Percentiles rank a stretch among this genome's conserved stretches.
phyloP scores from a whole-genome alignment of 2,113 vertebrate species.

The Dascyllus trimaculatus region DNA sequence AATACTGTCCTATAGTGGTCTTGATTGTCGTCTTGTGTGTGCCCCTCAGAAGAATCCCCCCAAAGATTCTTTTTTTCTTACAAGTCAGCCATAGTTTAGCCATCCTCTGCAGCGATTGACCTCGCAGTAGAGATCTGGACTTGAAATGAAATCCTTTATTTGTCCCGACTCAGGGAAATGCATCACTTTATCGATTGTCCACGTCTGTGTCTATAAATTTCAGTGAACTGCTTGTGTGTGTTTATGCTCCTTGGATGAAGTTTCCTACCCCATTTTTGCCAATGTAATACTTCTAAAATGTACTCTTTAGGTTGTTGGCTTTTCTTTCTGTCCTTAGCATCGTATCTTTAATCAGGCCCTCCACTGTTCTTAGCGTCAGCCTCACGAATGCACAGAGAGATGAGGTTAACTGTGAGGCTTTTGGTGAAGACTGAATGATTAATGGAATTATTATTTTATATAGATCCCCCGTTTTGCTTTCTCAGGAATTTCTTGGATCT shows the following conservation, averaged over 20 bases:
- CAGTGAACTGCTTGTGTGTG: not conserved
- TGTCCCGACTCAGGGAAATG: conserved; percentile 64
- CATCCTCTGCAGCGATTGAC: conserved; percentile 6
- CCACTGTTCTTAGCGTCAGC: conserved; percentile 25
- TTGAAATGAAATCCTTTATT: conserved; percentile 36
- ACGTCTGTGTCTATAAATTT: conserved; percentile 5
- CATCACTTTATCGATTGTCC: conserved; percentile 13
- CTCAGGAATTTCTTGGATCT: conserved; percentile 71
- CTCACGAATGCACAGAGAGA: conserved; percentile 46
- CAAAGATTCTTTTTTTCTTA: not conserved
- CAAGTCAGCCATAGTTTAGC: conserved; percentile 12
- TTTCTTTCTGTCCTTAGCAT: not conserved
- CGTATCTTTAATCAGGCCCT: conserved; percentile 11
- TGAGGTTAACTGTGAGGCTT: conserved; percentile 16
- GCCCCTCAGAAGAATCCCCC: not conserved
- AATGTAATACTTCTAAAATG: conserved; percentile 3
- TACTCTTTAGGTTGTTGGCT: not conserved
- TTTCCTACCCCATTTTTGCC: conserved; percentile 2
- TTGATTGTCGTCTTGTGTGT: conserved; percentile 34
- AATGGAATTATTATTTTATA: conserved; percentile 16
- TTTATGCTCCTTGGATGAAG: conserved; percentile 9
- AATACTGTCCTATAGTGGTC: conserved; percentile 25
- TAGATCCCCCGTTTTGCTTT: conserved; percentile 53
- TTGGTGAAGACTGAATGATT: conserved; percentile 23
- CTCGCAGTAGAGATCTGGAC: conserved; percentile 11